Evolutionary conservation across 1,140 invertebrate species (phyloP).

Genomic region (Heliothis virescens): DNA sequence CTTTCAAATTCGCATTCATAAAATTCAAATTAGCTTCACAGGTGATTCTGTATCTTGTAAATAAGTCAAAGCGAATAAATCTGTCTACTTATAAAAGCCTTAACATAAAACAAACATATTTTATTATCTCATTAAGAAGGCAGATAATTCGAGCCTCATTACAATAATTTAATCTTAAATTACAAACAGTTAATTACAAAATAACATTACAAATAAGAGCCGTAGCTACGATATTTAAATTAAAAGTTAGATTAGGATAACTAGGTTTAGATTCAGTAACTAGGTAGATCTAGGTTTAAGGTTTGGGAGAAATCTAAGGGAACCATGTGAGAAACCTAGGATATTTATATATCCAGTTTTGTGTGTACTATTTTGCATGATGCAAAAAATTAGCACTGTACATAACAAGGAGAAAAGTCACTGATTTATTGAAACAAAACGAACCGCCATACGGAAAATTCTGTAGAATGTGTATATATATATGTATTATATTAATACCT

Average conservation of each 20-base stretch:
- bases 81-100: neutral
- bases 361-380: slow-evolving; percentile 88
- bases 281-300: slow-evolving; percentile 23
- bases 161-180: slow-evolving; percentile 38
- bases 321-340: slow-evolving; percentile 86
- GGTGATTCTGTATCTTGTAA: slow-evolving; percentile 13
- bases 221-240: slow-evolving; percentile 37
- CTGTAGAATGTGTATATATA: slow-evolving; percentile 11
- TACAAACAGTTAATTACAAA: slow-evolving; percentile 33
- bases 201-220: slow-evolving; percentile 39
- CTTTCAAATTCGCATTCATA: too few species aligned
- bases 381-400: slow-evolving; percentile 71
- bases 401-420: slow-evolving; percentile 40
- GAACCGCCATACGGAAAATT: slow-evolving; percentile 54
- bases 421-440: slow-evolving; percentile 7
- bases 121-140: slow-evolving; percentile 25
- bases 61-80: neutral
- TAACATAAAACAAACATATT: slow-evolving; percentile 25
- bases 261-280: slow-evolving; percentile 22
- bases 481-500: slow-evolving; percentile 32
- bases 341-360: slow-evolving; percentile 79
- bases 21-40: neutral
- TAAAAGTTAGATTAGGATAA: slow-evolving; percentile 21
- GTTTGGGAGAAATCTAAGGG: slow-evolving; percentile 66
- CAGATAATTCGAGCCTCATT: slow-evolving; percentile 34